Conservation (phyloP, 1,140 invertebrate species). For the Pararge aegeria region DNA sequence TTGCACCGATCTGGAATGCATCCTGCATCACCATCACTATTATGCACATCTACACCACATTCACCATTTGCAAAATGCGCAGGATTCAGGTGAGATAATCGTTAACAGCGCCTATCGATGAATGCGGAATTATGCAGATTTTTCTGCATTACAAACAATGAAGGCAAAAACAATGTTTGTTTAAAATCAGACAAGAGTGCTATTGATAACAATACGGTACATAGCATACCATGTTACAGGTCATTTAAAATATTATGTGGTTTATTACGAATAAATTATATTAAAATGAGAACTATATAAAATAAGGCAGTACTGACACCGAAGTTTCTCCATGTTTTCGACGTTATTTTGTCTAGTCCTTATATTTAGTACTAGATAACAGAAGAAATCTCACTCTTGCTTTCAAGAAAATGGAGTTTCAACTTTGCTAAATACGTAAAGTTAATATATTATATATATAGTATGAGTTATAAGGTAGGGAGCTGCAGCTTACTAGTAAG, state of each 20-base stretch:
- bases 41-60: constrained; percentile 86
- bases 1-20: constrained; percentile 88
- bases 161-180: constrained; percentile 51
- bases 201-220: constrained; percentile 61
- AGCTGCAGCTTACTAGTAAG: too few relatives aligned
- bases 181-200: constrained; percentile 49
- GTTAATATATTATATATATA: too few relatives aligned
- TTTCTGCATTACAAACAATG: constrained; percentile 47
- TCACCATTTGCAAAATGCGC: constrained; percentile 81
- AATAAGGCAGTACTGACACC: too few relatives aligned
- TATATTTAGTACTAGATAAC: too few relatives aligned
- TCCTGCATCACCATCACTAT: constrained; percentile 87
- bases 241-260: not conserved
- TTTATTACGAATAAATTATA: too few relatives aligned
- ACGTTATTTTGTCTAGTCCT: too few relatives aligned
- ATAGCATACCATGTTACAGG: constrained; percentile 7
- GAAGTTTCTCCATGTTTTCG: too few relatives aligned
- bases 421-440: too few relatives aligned
- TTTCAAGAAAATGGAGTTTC: too few relatives aligned
- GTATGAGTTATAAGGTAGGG: too few relatives aligned
- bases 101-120: constrained; percentile 10
- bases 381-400: too few relatives aligned
- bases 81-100: constrained; percentile 75
- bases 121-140: constrained; percentile 30
- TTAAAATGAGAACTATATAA: too few relatives aligned